Conservation (phyloP, 2,888 invertebrate genomes). For the Temnothorax ravouxi region DNA sequence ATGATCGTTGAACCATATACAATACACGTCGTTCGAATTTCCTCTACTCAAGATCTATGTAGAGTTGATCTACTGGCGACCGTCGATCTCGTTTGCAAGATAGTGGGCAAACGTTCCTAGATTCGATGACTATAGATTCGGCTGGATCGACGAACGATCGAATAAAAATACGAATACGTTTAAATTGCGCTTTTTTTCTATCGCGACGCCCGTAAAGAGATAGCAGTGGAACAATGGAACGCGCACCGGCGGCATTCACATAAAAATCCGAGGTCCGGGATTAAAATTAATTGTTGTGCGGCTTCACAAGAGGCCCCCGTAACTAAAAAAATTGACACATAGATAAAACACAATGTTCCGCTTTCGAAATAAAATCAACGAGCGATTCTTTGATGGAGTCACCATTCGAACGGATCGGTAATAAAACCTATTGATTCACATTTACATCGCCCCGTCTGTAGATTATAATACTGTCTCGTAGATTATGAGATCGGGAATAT, state of each 20-base stretch:
- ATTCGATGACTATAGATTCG: constrained; percentile 16
- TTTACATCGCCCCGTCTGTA: background rate
- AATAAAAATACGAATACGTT: constrained; percentile 40
- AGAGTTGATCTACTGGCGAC: background rate
- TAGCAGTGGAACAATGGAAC: constrained; percentile 18
- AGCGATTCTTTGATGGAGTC: constrained; percentile 56
- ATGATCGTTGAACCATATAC: constrained; percentile 76
- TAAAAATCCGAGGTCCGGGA: constrained; percentile 37
- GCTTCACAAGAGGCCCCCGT: constrained; percentile 23
- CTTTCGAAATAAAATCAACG: constrained; percentile 57
- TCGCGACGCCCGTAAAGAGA: constrained; percentile 19
- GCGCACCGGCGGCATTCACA: constrained; percentile 5
- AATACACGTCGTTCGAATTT: constrained; percentile 55
- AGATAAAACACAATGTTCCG: constrained; percentile 34
- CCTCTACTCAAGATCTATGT: constrained; percentile 26
- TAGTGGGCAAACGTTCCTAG: background rate
- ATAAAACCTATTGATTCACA: constrained; percentile 19
- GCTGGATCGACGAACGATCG: constrained; percentile 9
- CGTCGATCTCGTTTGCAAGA: constrained; percentile 2
- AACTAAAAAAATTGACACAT: constrained; percentile 49
- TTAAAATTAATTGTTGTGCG: constrained; percentile 51
- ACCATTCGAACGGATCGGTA: constrained; percentile 56
- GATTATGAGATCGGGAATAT: background rate
- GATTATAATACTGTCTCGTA: background rate
- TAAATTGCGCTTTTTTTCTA: constrained; percentile 35